Conservation (phyloP, 2,888 invertebrate species). For the Lycocerus yunnanus region DNA sequence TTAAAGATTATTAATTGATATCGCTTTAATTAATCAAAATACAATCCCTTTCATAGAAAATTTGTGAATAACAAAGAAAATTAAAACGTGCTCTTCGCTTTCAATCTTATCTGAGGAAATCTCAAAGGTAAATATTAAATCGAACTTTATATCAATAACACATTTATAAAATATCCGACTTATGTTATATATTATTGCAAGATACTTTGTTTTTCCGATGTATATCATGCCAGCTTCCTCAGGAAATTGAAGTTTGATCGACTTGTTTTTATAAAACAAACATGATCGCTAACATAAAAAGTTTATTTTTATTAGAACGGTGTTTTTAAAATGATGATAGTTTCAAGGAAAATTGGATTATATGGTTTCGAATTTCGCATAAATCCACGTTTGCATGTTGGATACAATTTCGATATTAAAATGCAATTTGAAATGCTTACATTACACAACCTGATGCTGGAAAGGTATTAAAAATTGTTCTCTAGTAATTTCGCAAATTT, state of each 20-base stretch:
- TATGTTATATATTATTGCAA: not conserved
- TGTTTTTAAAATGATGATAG: not conserved
- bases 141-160: constrained; percentile 1
- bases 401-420: not conserved
- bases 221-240: constrained; percentile 2
- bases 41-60: not conserved
- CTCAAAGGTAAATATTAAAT: not conserved
- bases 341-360: not conserved
- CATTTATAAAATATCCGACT: constrained; percentile 1
- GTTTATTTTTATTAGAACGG: not conserved
- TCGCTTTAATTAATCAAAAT: not conserved
- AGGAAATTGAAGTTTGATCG: constrained; percentile 4
- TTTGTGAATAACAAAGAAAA: not conserved
- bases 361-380: not conserved
- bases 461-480: not conserved
- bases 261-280: not conserved
- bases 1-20: constrained; percentile 2
- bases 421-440: not conserved
- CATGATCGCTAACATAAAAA: not conserved
- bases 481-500: not conserved
- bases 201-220: not conserved
- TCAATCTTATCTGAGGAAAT: not conserved
- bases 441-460: not conserved
- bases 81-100: not conserved
- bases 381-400: not conserved